Base-by-base conservation (phyloP, 2,888 invertebrate genomes). In the Eilema sororculum region DNA sequence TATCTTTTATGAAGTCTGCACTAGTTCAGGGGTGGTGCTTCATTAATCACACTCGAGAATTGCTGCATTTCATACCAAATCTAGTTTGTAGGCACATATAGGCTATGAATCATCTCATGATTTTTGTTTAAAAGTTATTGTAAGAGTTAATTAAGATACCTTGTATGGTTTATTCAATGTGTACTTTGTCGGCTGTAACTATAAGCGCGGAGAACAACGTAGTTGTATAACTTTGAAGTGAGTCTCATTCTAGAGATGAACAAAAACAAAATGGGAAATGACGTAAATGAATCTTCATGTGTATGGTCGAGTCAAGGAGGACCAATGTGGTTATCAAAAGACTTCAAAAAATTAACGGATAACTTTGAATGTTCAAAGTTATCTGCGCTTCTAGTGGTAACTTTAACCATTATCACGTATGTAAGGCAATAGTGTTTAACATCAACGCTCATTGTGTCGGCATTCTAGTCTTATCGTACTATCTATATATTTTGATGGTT, bases 401-500 rank as follows among this genome's bases (percentile, higher is more conserved):
- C 22, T 28, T 25, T 74, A 56, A 28, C 8, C 33, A 41, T 37
- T 73, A 33, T 80, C 78, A 74, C 75, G 65, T 74, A 74, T 73
- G 65, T 77, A 78, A 68, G 73, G 68, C 67, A 64, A 58, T 68
- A 57, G 69, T 80, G 63, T 65, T 68, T 68, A 70, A 73, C 66
- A 60, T 71, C 58, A 82, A 81, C 82, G 82, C 82, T 80, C 77
- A 81, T 71, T 78, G 78, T 81, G 78, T 84, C 87, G 79, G 79
- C 87, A 88, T 87, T 91, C 92, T 92, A 91, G 92, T 92, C 91
- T 82, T 84, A 83, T 87, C 84, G 81, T 83, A 83, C 79, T 84
- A 81, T 81, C 78, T 80, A 75, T 78, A 78, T 73, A 73, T 72
- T 78, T 75, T 74, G 78, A 72, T 78, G 68, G 76, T 80, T 76